phyloP scores from a whole-genome alignment of 2,888 invertebrate genomes.

The Trichogramma dendrolimi region DNA sequence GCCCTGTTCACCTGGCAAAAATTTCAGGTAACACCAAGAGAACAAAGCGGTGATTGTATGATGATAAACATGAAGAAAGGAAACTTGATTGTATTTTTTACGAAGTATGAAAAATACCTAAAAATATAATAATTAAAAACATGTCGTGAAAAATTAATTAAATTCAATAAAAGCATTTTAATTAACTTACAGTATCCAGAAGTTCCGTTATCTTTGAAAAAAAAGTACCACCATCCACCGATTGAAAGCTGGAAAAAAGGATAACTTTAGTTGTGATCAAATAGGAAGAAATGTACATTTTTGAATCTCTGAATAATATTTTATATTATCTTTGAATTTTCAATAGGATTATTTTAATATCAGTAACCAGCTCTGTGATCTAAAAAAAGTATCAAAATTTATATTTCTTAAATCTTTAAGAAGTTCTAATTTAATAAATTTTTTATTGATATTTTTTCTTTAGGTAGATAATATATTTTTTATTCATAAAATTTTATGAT shows the following conservation, averaged over 20 bases:
- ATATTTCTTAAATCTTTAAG: too few relatives aligned
- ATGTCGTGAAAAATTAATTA: conserved; percentile 22
- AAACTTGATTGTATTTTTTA: conserved; percentile 59
- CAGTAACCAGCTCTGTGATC: too few relatives aligned
- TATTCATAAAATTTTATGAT: too few relatives aligned
- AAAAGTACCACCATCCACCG: conserved; percentile 59
- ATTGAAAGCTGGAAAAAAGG: conserved; percentile 51
- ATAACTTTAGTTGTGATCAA: background rate
- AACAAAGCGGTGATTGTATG: conserved; percentile 52
- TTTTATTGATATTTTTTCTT: too few relatives aligned
- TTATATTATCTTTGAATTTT: background rate
- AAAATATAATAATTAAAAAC: conserved; percentile 23
- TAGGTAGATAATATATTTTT: too few relatives aligned
- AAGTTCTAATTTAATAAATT: too few relatives aligned
- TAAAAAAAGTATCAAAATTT: too few relatives aligned
- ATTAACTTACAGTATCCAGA: conserved; percentile 56
- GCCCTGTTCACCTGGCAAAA: conserved; percentile 65
- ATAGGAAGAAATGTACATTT: too few relatives aligned
- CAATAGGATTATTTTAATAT: background rate
- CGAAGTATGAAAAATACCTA: conserved; percentile 58
- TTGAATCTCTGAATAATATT: too few relatives aligned
- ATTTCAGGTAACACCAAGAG: conserved; percentile 53
- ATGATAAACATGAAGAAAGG: conserved; percentile 60
- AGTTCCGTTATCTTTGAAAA: conserved; percentile 61
- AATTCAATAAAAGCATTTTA: background rate